Evolutionary conservation across 1,140 invertebrate genomes (phyloP), one percentile per base, ranked within the genome.

Genomic region (Pseudomyrmex pallidus): DNA sequence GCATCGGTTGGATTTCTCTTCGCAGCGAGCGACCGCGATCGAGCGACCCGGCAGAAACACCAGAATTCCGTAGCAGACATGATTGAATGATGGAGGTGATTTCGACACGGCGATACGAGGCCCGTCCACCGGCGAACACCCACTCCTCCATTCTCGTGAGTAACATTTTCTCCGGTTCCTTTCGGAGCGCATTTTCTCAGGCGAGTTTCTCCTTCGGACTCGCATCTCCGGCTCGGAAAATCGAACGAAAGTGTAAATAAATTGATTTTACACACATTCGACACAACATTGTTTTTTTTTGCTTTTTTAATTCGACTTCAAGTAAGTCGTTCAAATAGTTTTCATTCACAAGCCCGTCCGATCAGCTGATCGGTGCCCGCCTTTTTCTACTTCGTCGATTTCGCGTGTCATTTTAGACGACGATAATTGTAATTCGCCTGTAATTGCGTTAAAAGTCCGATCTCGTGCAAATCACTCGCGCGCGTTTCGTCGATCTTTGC

Each of bases 41-140:
- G 20, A 59, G n/a, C 20, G 25, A n/a, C n/a, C 25, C 8, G 35
- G 8, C 35, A 76, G 44, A 57, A 54, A 67, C 72, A 77, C 50
- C 54, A 76, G 67, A 72, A 82, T 82, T 57, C 57, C 59, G 22
- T 72, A 62, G 74, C 68, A 85, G 67, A 74, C 67, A 91, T 91
- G 89, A 90, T 85, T 76, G 67, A 89, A 91, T 88, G 85, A 93
- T 93, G 93, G 93, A 93, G 90, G 92, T 93, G 90, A 93, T 93
- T 88, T 93, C 93, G 83, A 93, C 92, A 89, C 92, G 92, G 46
- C 91, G 92, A 90, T 93, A 93, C 87, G 93, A 93, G 86, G 93
- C 90, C 82, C 90, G 91, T 86, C 92, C 92, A 82, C 90, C 92
- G 50, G 77, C 89, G 52, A 74, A 85, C 72, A 88, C 85, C 87